Conservation (phyloP, 53 echinoderm and acorn worm species). For the Holothuria scabra region DNA sequence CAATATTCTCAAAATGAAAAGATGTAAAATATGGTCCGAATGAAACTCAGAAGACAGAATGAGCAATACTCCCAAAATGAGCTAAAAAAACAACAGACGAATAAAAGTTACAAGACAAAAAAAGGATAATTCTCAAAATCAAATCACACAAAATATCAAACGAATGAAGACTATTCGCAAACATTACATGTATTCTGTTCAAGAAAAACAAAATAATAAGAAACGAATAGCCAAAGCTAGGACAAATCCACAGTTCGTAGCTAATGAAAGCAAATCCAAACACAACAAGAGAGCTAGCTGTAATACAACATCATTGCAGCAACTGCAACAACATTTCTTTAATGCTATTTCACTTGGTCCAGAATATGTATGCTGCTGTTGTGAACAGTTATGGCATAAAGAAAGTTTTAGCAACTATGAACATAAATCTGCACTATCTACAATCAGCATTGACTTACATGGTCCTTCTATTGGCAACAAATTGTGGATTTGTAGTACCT, state of each 20-base stretch:
- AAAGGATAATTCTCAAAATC: neutral
- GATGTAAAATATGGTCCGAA: constrained; percentile 6
- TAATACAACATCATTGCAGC: neutral
- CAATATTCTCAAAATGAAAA: neutral
- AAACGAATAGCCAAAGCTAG: neutral
- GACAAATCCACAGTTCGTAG: neutral
- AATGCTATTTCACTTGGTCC: constrained; percentile 31
- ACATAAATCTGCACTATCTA: neutral
- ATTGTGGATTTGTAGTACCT: constrained; percentile 45
- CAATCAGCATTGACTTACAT: neutral
- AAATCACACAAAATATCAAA: too few relatives aligned
- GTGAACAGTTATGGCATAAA: constrained; percentile 54
- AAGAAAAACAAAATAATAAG: constrained; percentile 20
- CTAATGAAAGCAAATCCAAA: neutral
- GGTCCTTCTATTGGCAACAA: constrained; percentile 8
- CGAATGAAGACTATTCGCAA: neutral
- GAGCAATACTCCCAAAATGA: neutral
- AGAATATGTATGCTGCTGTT: constrained; percentile 45
- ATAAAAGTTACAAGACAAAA: neutral
- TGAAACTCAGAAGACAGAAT: neutral
- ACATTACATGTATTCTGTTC: neutral
- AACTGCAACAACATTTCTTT: constrained; percentile 14
- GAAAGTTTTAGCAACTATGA: neutral
- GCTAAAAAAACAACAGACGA: too few relatives aligned
- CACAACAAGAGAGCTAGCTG: neutral